Conservation (phyloP, 1,140 invertebrate genomes). For the Eupristina koningsbergeri region DNA sequence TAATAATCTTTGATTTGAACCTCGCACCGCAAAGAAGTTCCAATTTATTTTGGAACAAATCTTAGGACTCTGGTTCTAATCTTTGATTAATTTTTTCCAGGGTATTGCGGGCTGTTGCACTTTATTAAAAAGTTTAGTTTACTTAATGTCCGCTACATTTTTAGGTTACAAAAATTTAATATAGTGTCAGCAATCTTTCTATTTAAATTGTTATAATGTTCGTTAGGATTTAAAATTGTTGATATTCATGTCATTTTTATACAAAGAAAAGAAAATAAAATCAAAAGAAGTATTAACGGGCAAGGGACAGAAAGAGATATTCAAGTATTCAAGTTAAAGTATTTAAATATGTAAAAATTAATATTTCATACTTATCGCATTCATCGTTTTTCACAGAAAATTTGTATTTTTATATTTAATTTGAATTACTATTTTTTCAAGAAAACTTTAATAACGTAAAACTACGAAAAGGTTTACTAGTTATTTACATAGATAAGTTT, state of each 20-base stretch:
- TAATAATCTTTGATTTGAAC: too few species aligned
- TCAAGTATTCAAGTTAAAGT: background rate
- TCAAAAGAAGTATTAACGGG: background rate
- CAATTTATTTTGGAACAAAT: too few species aligned
- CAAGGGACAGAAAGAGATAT: background rate
- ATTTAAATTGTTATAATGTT: too few species aligned
- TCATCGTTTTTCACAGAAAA: background rate
- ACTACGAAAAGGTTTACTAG: background rate
- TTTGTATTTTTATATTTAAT: background rate
- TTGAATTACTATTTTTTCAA: background rate
- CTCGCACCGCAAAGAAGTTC: too few species aligned
- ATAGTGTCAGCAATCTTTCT: too few species aligned
- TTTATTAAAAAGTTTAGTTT: too few species aligned
- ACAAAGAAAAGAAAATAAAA: background rate
- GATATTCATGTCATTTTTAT: conserved; percentile 6
- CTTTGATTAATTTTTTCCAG: too few species aligned
- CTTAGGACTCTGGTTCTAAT: too few species aligned
- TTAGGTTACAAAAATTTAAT: too few species aligned
- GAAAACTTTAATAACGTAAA: background rate
- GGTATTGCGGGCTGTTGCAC: too few species aligned
- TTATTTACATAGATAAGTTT: background rate
- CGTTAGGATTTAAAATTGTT: conserved; percentile 34
- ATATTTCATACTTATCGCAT: background rate
- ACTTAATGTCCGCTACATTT: too few species aligned
- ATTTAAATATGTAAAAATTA: conserved; percentile 3